phyloP scores from a whole-genome alignment of 1,140 invertebrate genomes.

The Tetragonula clypearis region DNA sequence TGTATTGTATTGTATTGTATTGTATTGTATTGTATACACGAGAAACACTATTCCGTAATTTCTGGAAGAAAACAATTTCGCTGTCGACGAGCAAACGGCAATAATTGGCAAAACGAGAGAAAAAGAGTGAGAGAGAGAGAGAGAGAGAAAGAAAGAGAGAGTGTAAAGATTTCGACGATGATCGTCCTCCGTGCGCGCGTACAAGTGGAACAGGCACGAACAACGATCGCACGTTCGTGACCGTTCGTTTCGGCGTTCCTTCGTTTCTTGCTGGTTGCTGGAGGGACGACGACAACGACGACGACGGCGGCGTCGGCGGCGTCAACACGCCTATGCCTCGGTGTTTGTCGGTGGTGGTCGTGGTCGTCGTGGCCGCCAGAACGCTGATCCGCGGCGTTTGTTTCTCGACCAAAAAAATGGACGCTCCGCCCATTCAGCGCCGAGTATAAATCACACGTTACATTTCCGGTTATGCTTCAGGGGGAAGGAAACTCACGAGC shows the following conservation, averaged over 20 bases:
- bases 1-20: background rate
- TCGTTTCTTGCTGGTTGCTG: conserved; percentile 4
- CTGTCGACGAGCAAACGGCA: conserved; percentile 49
- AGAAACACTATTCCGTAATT: conserved; percentile 16
- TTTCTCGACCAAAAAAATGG: background rate
- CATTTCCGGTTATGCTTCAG: conserved; percentile 13
- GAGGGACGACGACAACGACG: background rate
- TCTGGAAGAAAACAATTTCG: conserved; percentile 10
- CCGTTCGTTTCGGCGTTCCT: conserved; percentile 25
- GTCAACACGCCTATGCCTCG: no score
- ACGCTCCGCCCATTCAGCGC: background rate
- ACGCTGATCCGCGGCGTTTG: background rate
- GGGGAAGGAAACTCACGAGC: background rate
- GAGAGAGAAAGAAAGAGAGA: no score
- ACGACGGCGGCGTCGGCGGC: no score
- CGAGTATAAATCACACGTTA: background rate
- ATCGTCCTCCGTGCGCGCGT: background rate
- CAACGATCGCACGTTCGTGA: no score
- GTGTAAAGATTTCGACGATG: background rate
- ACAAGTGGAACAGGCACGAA: background rate
- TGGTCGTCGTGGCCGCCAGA: background rate
- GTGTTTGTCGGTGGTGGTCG: no score
- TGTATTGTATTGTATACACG: conserved; percentile 14
- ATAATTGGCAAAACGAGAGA: conserved; percentile 46
- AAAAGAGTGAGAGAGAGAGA: no score